Base-by-base conservation (phyloP, 2,113 vertebrate genomes). In the Corythoichthys intestinalis region DNA sequence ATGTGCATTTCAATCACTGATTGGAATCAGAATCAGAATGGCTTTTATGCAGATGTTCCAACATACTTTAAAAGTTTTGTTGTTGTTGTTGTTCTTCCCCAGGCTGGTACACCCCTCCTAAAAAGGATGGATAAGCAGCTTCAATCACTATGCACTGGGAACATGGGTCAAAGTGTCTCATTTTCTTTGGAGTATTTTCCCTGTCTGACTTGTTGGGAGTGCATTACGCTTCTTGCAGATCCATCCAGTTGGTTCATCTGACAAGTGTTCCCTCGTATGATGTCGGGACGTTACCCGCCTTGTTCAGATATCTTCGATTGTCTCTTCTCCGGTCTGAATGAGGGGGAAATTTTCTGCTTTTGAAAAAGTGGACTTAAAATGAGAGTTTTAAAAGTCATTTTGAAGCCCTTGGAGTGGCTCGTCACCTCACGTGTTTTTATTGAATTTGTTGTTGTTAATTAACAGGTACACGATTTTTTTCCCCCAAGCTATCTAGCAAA, bases 91-190 rank as follows among this genome's bases (percentile, higher is more conserved):
- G 20, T 28, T 72, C 79, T 48, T 13, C 47, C 52, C 7, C 82
- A 99, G 97, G 97, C 86, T 99, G 97, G 97, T 99, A 98, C 90
- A 99, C 97, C 79, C 97, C 97, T 87, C 97, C 96, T 1, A 99
- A 99, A 88, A 96, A 99, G 92, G 97, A 99, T 28, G 97, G 97
- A 82, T 99, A 98, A 79, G 68, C 79, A 77, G 60, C 61, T n/a
- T 2, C 82, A 8, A 37, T 81, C 79, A 77, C 85, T 81, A 84
- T 87, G 85, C 87, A 86, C 88, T 85, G 81, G 87, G 88, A 87
- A 87, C 80, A 84, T 71, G 86, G 85, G 81, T 90, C 83, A 87
- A 85, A 79, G 72, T 76, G 78, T 83, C 81, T 85, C 79, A 75
- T 77, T 86, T 81, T 85, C 71, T 80, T 83, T 74, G 71, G 79